A percentile compares a stretch with the other conserved stretches of the same genome.
Evolutionary conservation across 2,888 invertebrate species (phyloP).

Genomic region (Choristoneura rosaceana): DNA sequence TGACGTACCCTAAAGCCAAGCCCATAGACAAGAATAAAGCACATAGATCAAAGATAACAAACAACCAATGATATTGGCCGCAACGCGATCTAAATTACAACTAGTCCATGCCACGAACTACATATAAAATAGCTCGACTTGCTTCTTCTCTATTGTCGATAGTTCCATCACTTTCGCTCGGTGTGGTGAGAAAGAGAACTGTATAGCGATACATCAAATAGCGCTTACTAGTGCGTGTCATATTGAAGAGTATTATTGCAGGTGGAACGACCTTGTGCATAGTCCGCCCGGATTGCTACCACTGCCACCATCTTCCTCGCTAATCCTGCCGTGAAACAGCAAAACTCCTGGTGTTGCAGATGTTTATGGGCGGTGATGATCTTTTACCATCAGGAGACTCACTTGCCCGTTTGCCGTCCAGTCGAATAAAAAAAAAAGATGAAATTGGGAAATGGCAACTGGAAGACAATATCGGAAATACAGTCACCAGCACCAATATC

Average conservation of each 20-base stretch:
- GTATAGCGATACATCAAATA: neutral
- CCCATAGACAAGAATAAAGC: conserved; percentile 19
- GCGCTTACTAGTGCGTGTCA: neutral
- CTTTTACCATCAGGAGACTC: too few species aligned
- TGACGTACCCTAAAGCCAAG: conserved; percentile 2
- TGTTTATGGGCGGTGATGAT: too few species aligned
- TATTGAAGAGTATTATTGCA: too few species aligned
- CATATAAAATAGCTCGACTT: neutral
- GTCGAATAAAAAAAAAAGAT: too few species aligned
- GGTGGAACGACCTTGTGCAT: too few species aligned
- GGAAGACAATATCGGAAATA: too few species aligned
- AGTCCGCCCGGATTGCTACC: too few species aligned
- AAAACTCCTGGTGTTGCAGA: too few species aligned
- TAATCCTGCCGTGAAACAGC: too few species aligned
- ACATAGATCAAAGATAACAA: conserved; percentile 27
- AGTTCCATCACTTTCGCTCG: neutral
- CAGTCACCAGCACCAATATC: too few species aligned
- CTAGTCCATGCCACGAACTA: conserved; percentile 9
- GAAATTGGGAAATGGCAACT: neutral
- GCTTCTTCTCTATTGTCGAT: neutral
- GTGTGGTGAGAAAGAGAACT: neutral
- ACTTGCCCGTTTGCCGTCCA: too few species aligned
- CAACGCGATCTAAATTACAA: conserved; percentile 21
- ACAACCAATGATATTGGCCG: conserved; percentile 20
- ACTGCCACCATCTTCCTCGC: too few species aligned